Percentiles rank a stretch among this genome's conserved stretches.
These are phyloP conservation scores for Tympanoctomys barrerae DNA, from an alignment of 2,797 vertebrate genomes.

Conservation along the genomic window DNA sequence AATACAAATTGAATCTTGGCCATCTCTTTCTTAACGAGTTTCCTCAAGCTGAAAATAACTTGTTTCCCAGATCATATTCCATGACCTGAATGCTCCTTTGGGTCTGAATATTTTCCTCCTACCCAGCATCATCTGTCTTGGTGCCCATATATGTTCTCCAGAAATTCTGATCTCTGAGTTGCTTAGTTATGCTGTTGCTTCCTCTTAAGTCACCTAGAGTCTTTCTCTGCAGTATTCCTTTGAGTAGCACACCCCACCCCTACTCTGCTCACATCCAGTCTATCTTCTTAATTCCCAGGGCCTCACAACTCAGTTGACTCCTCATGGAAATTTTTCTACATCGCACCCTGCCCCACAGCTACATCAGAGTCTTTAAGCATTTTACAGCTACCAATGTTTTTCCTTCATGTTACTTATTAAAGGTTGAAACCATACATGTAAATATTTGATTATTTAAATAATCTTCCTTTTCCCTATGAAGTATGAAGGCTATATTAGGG, in stretches of 20 bases:
- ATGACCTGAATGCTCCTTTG: not conserved
- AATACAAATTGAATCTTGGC: not conserved
- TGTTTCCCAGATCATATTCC: not conserved
- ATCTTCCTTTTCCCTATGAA: not conserved
- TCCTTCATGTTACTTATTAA: conserved; percentile 31
- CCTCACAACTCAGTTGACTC: not conserved
- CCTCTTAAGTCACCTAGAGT: not conserved
- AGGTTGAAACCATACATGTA: conserved; percentile 5
- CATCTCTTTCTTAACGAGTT: not conserved
- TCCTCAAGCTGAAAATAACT: not conserved
- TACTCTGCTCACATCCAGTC: not conserved
- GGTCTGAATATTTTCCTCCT: not conserved
- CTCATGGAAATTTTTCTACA: not conserved
- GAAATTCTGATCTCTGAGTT: not conserved
- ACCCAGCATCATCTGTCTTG: not conserved
- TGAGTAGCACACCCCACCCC: not conserved
- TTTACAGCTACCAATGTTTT: not conserved
- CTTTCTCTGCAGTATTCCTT: not conserved
- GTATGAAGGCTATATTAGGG: not conserved
- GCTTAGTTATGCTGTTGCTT: not conserved
- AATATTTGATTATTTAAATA: conserved; percentile 35
- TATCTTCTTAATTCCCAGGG: not conserved
- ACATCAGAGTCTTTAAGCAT: conserved; percentile 14
- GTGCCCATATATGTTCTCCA: not conserved
- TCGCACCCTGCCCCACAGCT: not conserved